phyloP scores from a whole-genome alignment of 2,113 vertebrate species.

The Heterocephalus glaber region DNA sequence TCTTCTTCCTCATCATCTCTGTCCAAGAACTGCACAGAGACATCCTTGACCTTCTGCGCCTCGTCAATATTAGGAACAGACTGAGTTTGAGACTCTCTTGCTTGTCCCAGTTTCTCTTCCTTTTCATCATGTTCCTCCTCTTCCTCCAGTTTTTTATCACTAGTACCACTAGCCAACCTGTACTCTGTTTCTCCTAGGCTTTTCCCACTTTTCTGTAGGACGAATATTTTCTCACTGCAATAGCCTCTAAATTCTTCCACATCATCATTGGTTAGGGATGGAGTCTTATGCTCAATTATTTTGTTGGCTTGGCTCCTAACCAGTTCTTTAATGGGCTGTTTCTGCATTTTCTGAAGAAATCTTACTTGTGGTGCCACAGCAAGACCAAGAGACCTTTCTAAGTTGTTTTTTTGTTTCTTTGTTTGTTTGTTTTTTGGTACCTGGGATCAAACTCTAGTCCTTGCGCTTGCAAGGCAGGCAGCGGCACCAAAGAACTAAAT shows the following conservation, averaged over 20 bases:
- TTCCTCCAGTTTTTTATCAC: slow-evolving; percentile 68
- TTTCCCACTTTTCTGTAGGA: slow-evolving; percentile 63
- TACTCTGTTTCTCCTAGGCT: slow-evolving; percentile 55
- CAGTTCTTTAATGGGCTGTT: slow-evolving; percentile 73
- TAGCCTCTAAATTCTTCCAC: slow-evolving; percentile 84
- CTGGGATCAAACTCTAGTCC: no score
- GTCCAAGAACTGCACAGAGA: slow-evolving; percentile 65
- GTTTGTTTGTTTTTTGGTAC: no score
- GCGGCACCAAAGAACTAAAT: no score
- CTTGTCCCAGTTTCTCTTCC: slow-evolving; percentile 52
- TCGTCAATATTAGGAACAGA: background rate
- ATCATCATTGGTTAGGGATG: slow-evolving; percentile 81
- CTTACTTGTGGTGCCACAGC: slow-evolving; percentile 95
- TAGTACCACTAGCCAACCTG: slow-evolving; percentile 43
- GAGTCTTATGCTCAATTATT: background rate
- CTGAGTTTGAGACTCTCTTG: background rate
- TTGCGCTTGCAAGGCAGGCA: no score
- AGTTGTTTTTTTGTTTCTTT: no score
- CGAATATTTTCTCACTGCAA: slow-evolving; percentile 80
- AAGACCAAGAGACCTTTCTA: slow-evolving; percentile 95
- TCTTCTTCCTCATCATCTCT: slow-evolving; percentile 82
- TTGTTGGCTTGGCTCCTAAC: background rate
- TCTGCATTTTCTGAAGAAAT: slow-evolving; percentile 91
- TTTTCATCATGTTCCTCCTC: slow-evolving; percentile 58
- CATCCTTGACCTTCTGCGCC: slow-evolving; percentile 17